These are phyloP conservation scores for Cylloceria caligata DNA, from an alignment of 2,888 invertebrate genomes.

Conservation along the genomic window DNA sequence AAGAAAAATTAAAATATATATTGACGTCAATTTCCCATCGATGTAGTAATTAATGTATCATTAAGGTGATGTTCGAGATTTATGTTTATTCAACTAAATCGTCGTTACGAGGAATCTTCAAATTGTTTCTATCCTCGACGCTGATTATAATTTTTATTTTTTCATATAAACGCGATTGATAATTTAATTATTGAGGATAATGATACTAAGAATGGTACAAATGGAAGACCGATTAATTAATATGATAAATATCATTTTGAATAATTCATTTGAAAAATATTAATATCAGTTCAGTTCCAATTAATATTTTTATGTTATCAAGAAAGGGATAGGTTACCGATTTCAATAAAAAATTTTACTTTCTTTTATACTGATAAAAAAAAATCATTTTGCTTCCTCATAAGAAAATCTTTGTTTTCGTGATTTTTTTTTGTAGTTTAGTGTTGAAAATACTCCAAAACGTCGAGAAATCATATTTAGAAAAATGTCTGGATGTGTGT, in stretches of 20 bases:
- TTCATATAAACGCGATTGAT: slow-evolving; percentile 2
- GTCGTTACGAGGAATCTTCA: not conserved
- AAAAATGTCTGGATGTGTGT: no score
- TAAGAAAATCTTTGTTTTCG: no score
- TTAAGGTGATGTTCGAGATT: not conserved
- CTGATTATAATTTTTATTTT: not conserved
- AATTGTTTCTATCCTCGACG: not conserved
- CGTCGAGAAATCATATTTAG: no score
- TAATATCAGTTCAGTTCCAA: no score
- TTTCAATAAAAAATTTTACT: no score
- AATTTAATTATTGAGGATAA: slow-evolving; percentile 4
- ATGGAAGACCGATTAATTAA: not conserved
- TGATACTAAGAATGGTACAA: not conserved
- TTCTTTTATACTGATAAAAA: no score
- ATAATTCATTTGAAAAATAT: not conserved
- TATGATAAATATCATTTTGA: not conserved
- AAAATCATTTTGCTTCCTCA: no score
- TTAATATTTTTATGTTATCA: no score
- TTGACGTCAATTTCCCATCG: slow-evolving; percentile 42
- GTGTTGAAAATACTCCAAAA: no score
- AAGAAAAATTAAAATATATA: no score
- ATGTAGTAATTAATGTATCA: slow-evolving; percentile 20
- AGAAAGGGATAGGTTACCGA: no score
- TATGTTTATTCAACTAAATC: slow-evolving; percentile 9
- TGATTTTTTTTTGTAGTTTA: no score